Evolutionary conservation across 2,797 vertebrate species (phyloP), one percentile per base, ranked within the genome.

Genomic region (Eulemur coronatus): DNA sequence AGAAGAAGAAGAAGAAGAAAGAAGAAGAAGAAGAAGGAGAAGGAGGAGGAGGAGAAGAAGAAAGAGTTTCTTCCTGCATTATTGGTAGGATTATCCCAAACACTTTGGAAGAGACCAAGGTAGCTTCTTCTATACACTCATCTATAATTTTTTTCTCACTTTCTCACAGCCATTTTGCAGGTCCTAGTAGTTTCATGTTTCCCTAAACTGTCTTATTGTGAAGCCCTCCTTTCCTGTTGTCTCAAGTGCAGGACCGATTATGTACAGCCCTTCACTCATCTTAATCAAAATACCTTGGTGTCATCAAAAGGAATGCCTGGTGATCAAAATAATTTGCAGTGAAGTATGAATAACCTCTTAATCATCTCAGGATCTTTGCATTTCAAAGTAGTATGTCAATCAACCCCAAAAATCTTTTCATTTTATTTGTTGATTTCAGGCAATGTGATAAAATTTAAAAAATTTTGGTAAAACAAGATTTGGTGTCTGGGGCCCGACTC

Each of bases 301-400:
- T 93, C 59, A 89, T 87, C 41, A 48, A n/a, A 85, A 86, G 33
- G 28, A 88, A 48, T 63, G 24, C 30, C 52, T 55, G 4, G 1
- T 84, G 18, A 65, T 67, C 22, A 85, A 69, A 75, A 30, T 43
- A 79, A 88, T 63, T 90, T 91, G 20, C 17, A n/a, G 3, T 75
- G 33, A 95, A 46, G 4, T 48, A 46, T 52, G 63, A 89, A 67
- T 70, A 63, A 91, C 33, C 5, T 96, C 26, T 55, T 81, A 89
- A 69, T 43, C 22, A 86, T 55, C 52, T 41, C 10, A 55, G 48
- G 46, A 33, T 86, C 57, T 70, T 72, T 95, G 35, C 14, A 76
- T 82, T 93, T 95, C 86, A 80, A 93, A 93, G 14, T 61, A 91
- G 8, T 33, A 67, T 61, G 4, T 24, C 79, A 91, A 86, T 84